phyloP scores from a whole-genome alignment of 2,113 vertebrate genomes.

The Myiopsitta monachus region DNA sequence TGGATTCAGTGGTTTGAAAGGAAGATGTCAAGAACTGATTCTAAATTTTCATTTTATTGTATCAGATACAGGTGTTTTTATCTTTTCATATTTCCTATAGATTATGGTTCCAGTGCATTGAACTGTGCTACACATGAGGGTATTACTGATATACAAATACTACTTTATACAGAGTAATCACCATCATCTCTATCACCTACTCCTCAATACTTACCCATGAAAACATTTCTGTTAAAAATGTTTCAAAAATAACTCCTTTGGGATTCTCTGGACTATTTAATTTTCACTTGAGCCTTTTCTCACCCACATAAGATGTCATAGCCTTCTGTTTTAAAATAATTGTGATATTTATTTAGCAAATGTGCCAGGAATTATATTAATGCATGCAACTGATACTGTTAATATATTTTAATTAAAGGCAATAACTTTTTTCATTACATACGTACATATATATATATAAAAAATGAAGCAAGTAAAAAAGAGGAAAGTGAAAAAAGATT shows the following conservation, averaged over 20 bases:
- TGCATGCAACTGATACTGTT: neutral
- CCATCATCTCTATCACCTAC: neutral
- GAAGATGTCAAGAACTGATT: neutral
- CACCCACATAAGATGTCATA: neutral
- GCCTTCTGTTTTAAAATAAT: neutral
- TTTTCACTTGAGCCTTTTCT: neutral
- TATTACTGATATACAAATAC: neutral
- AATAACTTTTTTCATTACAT: neutral
- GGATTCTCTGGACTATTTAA: neutral
- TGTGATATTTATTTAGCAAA: neutral
- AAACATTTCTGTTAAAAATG: neutral
- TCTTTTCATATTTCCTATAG: neutral
- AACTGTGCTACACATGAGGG: neutral
- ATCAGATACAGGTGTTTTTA: neutral
- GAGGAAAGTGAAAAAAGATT: neutral
- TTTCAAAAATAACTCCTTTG: neutral
- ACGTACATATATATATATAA: neutral
- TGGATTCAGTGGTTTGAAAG: neutral
- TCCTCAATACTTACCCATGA: neutral
- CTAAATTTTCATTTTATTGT: neutral
- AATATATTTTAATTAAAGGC: neutral
- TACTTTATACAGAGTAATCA: neutral
- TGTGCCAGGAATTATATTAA: neutral
- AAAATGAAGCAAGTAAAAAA: neutral
- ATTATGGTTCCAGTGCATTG: neutral